A percentile compares a stretch with the other conserved stretches of the same genome.
Conservation (phyloP, 2,888 invertebrate genomes). For the Brachyptera putata region DNA sequence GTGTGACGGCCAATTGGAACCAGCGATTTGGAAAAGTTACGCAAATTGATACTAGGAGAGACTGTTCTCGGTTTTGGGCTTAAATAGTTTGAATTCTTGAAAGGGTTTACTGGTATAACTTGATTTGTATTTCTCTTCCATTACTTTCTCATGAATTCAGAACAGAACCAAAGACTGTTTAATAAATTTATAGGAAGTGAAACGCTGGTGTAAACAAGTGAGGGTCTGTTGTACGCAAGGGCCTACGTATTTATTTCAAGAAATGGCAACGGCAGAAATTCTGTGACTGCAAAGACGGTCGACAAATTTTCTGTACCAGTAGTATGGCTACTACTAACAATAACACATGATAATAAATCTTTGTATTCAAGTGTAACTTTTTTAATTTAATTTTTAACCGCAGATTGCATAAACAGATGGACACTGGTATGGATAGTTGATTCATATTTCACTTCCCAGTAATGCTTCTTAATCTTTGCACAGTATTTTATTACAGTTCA, state of each 20-base stretch:
- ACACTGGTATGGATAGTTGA: neutral
- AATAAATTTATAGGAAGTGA: neutral
- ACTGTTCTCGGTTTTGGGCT: slow-evolving; percentile 17
- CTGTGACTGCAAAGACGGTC: no score
- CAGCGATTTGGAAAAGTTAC: neutral
- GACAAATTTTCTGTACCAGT: no score
- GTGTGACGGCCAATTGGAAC: no score
- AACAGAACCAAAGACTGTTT: no score
- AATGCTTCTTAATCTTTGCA: slow-evolving; percentile 27
- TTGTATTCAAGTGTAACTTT: neutral
- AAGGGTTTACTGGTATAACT: slow-evolving; percentile 12
- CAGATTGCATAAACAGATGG: neutral
- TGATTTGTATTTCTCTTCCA: slow-evolving; percentile 5
- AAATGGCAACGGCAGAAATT: no score
- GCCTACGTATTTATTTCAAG: no score
- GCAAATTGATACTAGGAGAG: slow-evolving; percentile 1
- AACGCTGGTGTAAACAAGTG: neutral
- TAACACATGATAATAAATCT: neutral
- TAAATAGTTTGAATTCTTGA: slow-evolving; percentile 14
- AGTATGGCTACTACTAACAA: neutral
- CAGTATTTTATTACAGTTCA: slow-evolving; percentile 25
- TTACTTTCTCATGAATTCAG: slow-evolving; percentile 14
- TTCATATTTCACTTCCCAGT: slow-evolving; percentile 22
- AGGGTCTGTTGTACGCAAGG: no score
- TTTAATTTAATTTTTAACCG: neutral